Conservation (phyloP, 2,113 vertebrate genomes). For the human region DNA sequence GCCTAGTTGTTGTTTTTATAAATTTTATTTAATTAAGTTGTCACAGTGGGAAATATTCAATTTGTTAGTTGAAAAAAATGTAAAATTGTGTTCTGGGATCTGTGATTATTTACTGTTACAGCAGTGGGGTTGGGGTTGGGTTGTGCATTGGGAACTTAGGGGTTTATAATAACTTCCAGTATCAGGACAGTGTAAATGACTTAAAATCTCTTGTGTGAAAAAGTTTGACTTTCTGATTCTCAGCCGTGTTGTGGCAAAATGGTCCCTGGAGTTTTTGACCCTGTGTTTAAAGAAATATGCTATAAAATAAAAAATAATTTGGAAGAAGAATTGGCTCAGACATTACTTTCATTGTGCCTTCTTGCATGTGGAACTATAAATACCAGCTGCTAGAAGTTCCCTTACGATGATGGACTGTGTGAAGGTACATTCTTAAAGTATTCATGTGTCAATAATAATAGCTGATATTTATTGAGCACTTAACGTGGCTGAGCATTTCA, state of each 20-base stretch:
- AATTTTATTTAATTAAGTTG: not conserved
- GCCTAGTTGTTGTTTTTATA: not conserved
- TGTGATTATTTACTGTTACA: not conserved
- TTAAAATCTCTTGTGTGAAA: not conserved
- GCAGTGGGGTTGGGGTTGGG: not conserved
- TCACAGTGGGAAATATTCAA: not conserved
- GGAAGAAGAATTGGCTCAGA: not conserved
- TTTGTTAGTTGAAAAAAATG: not conserved
- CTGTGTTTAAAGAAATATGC: not conserved
- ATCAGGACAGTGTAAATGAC: not conserved
- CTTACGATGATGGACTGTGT: not conserved
- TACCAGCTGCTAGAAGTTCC: not conserved
- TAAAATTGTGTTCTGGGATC: not conserved
- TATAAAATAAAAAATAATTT: not conserved
- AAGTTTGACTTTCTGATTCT: not conserved
- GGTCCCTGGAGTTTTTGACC: not conserved
- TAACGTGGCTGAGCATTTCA: not conserved
- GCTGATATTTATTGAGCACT: not conserved
- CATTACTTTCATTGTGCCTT: not conserved
- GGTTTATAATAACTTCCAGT: not conserved
- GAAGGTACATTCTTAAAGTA: not conserved
- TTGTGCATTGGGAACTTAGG: not conserved
- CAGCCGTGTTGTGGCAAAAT: not conserved
- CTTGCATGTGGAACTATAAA: not conserved
- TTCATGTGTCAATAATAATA: accelerated